Evolutionary conservation across 2,113 vertebrate genomes (phyloP).

Genomic region (Pterocles orientalis): DNA sequence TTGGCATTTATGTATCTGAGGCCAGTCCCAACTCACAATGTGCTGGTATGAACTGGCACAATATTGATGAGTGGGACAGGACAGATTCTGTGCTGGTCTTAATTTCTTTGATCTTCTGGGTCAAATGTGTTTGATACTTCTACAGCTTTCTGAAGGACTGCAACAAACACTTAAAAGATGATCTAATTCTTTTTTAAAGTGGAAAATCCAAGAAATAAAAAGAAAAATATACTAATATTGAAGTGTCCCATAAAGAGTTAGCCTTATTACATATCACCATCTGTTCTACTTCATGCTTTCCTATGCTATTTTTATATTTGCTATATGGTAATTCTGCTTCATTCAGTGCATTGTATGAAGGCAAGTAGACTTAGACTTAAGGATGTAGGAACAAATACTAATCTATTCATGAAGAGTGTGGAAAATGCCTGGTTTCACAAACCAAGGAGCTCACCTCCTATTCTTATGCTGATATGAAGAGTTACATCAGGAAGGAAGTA

Average conservation of each 20-base stretch:
- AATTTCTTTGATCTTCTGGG: not conserved
- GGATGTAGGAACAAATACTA: not conserved
- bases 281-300: not conserved
- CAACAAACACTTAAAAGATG: not conserved
- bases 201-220: not conserved
- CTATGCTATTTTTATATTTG: not conserved
- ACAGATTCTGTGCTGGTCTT: not conserved
- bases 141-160: not conserved
- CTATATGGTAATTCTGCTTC: not conserved
- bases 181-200: not conserved
- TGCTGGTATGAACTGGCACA: not conserved
- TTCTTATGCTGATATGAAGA: not conserved
- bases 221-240: not conserved
- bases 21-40: not conserved
- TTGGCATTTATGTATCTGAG: not conserved
- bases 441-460: not conserved
- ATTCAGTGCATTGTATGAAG: not conserved
- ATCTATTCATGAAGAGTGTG: not conserved
- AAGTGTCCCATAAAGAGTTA: not conserved
- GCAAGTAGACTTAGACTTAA: not conserved
- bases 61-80: not conserved
- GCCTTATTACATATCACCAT: not conserved
- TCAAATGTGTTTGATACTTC: not conserved
- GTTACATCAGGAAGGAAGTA: not conserved
- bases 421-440: not conserved